Percentiles rank a stretch among this genome's conserved stretches.
Conservation (phyloP, 2,888 invertebrate genomes). For the Trachelus iudaicus region DNA sequence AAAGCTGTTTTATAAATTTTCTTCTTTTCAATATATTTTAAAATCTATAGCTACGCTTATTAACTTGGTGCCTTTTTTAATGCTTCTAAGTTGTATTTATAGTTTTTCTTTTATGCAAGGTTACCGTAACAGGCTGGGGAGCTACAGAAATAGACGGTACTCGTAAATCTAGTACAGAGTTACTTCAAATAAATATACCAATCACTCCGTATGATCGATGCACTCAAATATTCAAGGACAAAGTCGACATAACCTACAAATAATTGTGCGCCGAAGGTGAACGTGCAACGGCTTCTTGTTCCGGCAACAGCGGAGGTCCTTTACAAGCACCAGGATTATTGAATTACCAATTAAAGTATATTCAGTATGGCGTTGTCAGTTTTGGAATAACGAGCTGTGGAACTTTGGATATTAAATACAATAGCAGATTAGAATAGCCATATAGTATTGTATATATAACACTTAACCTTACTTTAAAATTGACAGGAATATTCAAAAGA, state of each 20-base stretch:
- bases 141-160: conserved; percentile 66
- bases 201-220: conserved; percentile 61
- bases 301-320: conserved; percentile 79
- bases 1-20: not conserved
- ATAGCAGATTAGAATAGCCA: conserved; percentile 38
- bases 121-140: conserved; percentile 79
- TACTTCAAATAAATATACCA: conserved; percentile 63
- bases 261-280: conserved; percentile 74
- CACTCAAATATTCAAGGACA: conserved; percentile 44
- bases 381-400: conserved; percentile 64
- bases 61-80: not conserved
- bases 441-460: not conserved
- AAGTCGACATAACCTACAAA: conserved; percentile 59
- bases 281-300: conserved; percentile 72
- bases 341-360: conserved; percentile 59
- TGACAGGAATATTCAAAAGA: not conserved
- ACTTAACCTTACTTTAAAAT: not conserved
- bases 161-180: conserved; percentile 68
- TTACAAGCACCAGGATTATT: conserved; percentile 66
- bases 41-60: not conserved
- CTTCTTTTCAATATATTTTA: not conserved
- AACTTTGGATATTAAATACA: conserved; percentile 63
- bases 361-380: conserved; percentile 73
- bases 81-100: not conserved
- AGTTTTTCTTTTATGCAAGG: conserved; percentile 41